Evolutionary conservation across 2,888 invertebrate genomes (phyloP).

Genomic region (Synanthedon vespiformis): DNA sequence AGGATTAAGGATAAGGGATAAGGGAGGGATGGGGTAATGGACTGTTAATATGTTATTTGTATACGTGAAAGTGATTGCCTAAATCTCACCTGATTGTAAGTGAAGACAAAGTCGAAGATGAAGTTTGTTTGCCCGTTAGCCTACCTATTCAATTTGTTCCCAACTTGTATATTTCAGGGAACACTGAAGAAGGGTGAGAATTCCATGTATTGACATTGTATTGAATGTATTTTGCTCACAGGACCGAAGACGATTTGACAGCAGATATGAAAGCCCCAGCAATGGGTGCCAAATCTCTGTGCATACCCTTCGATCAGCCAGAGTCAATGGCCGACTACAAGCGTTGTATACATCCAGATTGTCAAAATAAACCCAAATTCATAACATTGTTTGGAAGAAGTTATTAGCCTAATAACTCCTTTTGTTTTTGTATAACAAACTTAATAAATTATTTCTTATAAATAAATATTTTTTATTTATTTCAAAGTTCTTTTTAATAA

Average conservation of each 20-base stretch:
- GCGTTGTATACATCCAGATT: slow-evolving; percentile 90
- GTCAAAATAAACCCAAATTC: slow-evolving; percentile 81
- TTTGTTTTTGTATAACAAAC: not conserved
- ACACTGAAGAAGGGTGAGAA: too few species aligned
- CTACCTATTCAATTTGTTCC: too few species aligned
- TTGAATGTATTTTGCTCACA: slow-evolving; percentile 32
- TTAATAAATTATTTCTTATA: not conserved
- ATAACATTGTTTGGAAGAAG: slow-evolving; percentile 97
- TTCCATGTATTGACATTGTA: not conserved
- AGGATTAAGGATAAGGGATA: too few species aligned
- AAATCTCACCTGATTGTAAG: too few species aligned
- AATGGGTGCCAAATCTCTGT: slow-evolving; percentile 99
- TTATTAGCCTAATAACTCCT: slow-evolving; percentile 64
- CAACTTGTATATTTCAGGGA: too few species aligned
- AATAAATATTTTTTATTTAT: not conserved
- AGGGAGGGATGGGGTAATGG: too few species aligned
- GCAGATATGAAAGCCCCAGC: slow-evolving; percentile 86
- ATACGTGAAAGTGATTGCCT: too few species aligned
- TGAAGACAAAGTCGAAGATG: too few species aligned
- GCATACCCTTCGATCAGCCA: slow-evolving; percentile 94
- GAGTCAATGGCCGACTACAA: slow-evolving; percentile 69
- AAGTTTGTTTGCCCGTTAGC: too few species aligned
- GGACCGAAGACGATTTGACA: slow-evolving; percentile 70
- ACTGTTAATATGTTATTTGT: too few species aligned
- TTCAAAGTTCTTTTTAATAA: not conserved